Conservation (phyloP, 2,113 vertebrate species). For the Cebidichthys violaceus region DNA sequence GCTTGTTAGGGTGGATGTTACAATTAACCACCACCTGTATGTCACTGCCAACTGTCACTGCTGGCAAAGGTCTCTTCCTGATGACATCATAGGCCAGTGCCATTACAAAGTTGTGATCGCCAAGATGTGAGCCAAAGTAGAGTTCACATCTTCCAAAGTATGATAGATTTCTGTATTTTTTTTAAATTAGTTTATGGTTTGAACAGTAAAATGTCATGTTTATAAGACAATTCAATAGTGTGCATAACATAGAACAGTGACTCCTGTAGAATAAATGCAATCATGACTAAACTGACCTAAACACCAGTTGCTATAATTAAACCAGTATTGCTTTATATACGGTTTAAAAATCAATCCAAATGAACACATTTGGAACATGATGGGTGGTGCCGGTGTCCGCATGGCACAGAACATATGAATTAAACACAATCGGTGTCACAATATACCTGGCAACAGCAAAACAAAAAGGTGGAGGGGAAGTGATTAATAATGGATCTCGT, state of each 20-base stretch:
- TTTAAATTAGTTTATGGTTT: not conserved
- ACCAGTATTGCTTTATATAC: not conserved
- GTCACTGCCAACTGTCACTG: conserved; percentile 18
- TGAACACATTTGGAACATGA: not conserved
- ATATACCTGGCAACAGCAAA: conserved; percentile 20
- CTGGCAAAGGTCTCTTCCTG: conserved; percentile 1
- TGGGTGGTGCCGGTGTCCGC: not conserved
- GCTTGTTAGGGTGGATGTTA: conserved; percentile 16
- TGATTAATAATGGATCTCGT: conserved; percentile 24
- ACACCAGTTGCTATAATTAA: not conserved
- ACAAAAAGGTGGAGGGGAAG: conserved; percentile 10
- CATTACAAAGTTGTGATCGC: not conserved
- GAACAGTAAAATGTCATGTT: not conserved
- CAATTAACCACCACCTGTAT: conserved; percentile 21
- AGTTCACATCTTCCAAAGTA: not conserved
- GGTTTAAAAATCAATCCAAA: not conserved
- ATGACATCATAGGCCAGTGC: conserved; percentile 14
- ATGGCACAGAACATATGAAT: not conserved
- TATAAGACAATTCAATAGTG: too few relatives aligned
- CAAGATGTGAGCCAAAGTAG: not conserved
- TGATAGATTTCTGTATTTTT: not conserved
- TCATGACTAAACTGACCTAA: not conserved
- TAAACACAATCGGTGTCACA: conserved; percentile 20
- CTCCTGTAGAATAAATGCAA: not conserved
- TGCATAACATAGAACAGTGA: not conserved